Base-by-base conservation (phyloP, 2,113 vertebrate species). In the Sylvietta virens region DNA sequence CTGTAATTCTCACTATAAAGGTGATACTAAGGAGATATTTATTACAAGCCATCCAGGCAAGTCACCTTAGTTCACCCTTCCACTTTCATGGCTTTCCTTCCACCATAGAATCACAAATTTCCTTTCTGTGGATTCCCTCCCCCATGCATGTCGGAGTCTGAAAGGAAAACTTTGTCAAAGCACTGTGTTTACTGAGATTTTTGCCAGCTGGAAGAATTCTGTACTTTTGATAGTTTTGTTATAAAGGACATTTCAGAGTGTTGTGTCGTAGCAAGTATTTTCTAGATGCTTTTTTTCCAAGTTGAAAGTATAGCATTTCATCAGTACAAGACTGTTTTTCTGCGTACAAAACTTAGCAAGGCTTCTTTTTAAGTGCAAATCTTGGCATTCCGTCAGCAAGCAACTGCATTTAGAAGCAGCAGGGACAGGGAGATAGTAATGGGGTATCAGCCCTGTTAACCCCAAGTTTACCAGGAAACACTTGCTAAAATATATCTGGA, bases 131-230 rank as follows among this genome's bases (percentile, higher is more conserved):
- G 53, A 74, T 74, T 76, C 80, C 92, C 37, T 94, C 94, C 91
- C 92, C 94, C 91, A 71, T 23, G 30, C 65, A 60, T 74, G 77
- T 60, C 6, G 9, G 47, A 48, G 18, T 92, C 79, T 84, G 70
- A 94, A 92, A 94, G 69, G 65, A 92, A 95, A 97, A 94, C 40
- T 88, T 91, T 60, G 69, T 84, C 64, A 91, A 74, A 89, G 72
- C 83, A 67, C 78, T 64, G 86, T 84, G 91, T 96, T 95, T 94
- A 84, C 77, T 50, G 77, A 95, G 57, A 70, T 22, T 92, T 92
- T 54, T 89, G 69, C 88, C 80, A 94, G 31, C 51, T 92, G 60
- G 67, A 83, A 71, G 26, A 70, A 80, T 74, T 88, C 2, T 0
- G 13, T 40, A 53, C 56, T 86, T 90, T 67, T 88, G 80, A 81